Base-by-base conservation (phyloP, 2,113 vertebrate species). In the Ctenomys sociabilis region DNA sequence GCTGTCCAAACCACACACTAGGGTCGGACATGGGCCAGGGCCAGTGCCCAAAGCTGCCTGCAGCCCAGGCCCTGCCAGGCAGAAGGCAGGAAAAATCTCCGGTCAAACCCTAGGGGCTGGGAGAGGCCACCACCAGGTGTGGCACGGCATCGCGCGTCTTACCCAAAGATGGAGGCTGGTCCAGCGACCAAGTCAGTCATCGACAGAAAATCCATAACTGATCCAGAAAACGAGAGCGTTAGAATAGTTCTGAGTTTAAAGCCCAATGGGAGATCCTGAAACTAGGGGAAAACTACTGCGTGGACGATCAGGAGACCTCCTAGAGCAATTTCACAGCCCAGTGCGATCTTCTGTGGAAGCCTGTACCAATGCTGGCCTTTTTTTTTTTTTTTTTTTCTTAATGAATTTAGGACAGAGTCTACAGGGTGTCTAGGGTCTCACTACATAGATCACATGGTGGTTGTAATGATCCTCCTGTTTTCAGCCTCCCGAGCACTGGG, bases 1-100 rank as follows among this genome's bases (percentile, higher is more conserved):
- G 90, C 90, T 97, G 90, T 94, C 90, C 85, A 88, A 94, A 88
- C 85, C 90, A 92, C 81, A 97, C 12, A 88, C 22, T 45, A 52
- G 93, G 83, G 87, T 95, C 92, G 87, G 88, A n/a, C 54, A 2
- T 43, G 90, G 52, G 59, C 81, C 22, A 21, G 35, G 57, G 91
- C 86, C 63, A 91, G 63, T 49, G 30, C 37, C 92, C 92, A 78
- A n/a, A 63, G 77, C 94, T 49, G 80, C 88, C 77, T 94, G 52
- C 21, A 66, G 78, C 52, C 80, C 4, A 49, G 30, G 43, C 26
- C 30, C 10, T 40, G 9, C 35, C 85, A 72, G 37, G 78, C 19
- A 22, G 78, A 86, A 91, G 68, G 35, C 57, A 80, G 24, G 68
- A 5, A 32, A 83, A 88, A 72, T 0, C 32, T 35, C 63, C 3